Conservation (phyloP, 2,797 vertebrate genomes). For the Enoplosus armatus region DNA sequence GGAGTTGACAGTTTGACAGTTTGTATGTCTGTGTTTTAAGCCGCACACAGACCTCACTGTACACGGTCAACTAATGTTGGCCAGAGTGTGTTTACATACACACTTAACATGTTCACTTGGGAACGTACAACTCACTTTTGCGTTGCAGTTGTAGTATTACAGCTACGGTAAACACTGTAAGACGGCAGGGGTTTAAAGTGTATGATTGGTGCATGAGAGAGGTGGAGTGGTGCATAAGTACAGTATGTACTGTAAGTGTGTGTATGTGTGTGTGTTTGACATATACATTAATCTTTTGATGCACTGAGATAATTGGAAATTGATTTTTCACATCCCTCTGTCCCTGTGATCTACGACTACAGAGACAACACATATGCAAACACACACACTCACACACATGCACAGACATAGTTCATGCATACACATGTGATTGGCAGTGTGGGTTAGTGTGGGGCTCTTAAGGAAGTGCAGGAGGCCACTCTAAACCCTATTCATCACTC, state of each 20-base stretch:
- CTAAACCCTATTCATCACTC: constrained; percentile 72
- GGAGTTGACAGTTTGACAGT: constrained; percentile 58
- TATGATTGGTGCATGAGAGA: neutral
- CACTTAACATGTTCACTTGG: constrained; percentile 37
- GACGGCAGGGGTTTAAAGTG: neutral
- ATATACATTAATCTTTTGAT: constrained; percentile 41
- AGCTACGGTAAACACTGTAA: constrained; percentile 13
- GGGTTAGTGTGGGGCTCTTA: constrained; percentile 53
- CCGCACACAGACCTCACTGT: constrained; percentile 35
- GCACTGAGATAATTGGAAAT: constrained; percentile 61
- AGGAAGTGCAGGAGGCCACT: constrained; percentile 70
- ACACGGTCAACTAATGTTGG: neutral
- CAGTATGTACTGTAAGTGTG: neutral
- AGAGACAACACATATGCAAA: constrained; percentile 8
- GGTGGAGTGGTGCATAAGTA: neutral
- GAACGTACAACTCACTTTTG: constrained; percentile 15
- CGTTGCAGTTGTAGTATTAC: constrained; percentile 23
- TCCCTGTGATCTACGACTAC: constrained; percentile 44
- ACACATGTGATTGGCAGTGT: constrained; percentile 62
- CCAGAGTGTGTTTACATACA: constrained; percentile 43
- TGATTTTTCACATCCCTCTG: constrained; percentile 51
- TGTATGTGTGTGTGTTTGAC: constrained; percentile 24
- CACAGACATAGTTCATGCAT: constrained; percentile 11
- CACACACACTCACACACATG: neutral
- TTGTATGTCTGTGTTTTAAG: constrained; percentile 31